Conservation (phyloP, 2,888 invertebrate genomes). For the Ferdinandea cuprea region DNA sequence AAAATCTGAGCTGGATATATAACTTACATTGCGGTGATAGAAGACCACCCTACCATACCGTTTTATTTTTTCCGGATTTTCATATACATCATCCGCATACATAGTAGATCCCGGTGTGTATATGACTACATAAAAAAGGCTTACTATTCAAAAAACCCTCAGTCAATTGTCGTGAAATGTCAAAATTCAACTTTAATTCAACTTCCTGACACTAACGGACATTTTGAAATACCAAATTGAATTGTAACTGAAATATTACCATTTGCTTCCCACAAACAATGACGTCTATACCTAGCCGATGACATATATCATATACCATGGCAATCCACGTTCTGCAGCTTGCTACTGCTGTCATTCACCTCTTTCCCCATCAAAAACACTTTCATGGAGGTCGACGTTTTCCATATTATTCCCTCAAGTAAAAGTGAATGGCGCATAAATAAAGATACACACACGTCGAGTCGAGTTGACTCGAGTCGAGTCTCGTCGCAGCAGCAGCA, state of each 20-base stretch:
- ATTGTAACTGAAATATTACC: not conserved
- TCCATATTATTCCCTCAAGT: conserved; percentile 29
- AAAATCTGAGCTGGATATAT: too few relatives aligned
- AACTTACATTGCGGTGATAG: too few relatives aligned
- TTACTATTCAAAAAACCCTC: too few relatives aligned
- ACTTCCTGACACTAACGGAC: not conserved
- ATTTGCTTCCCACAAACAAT: not conserved
- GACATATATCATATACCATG: conserved; percentile 55
- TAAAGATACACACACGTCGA: not conserved
- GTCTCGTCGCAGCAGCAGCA: too few relatives aligned
- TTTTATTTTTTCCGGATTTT: too few relatives aligned
- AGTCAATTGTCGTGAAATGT: too few relatives aligned
- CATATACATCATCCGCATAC: too few relatives aligned
- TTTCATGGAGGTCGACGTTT: conserved; percentile 54
- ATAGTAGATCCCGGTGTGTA: too few relatives aligned
- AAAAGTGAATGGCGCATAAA: conserved; percentile 64
- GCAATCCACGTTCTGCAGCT: conserved; percentile 30
- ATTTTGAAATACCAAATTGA: conserved; percentile 12
- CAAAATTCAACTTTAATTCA: too few relatives aligned
- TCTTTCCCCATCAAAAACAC: conserved; percentile 34
- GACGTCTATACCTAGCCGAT: conserved; percentile 11
- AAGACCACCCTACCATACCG: too few relatives aligned
- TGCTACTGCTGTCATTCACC: conserved; percentile 51
- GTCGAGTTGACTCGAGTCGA: too few relatives aligned
- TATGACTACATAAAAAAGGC: too few relatives aligned